Evolutionary conservation across 2,113 vertebrate species (phyloP).

Genomic region (Todiramphus chloris): DNA sequence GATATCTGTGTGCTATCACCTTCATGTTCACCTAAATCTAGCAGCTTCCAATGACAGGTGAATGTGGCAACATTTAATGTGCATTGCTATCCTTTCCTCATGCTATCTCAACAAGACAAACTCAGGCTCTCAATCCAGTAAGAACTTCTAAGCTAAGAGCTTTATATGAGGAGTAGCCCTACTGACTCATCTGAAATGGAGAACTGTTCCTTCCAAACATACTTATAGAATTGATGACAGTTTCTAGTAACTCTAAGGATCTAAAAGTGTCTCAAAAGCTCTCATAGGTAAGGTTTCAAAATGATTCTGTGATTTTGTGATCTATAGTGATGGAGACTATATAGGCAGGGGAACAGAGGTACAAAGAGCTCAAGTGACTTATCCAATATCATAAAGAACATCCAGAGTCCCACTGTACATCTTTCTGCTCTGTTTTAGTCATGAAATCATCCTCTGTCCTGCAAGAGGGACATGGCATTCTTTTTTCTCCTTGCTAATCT

Average conservation of each 20-base stretch:
- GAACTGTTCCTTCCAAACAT: not conserved
- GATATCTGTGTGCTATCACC: not conserved
- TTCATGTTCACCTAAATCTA: not conserved
- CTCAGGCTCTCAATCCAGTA: not conserved
- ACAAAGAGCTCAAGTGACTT: not conserved
- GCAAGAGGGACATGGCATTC: not conserved
- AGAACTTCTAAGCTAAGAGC: not conserved
- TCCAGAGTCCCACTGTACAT: not conserved
- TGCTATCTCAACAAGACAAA: not conserved
- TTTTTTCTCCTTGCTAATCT: conserved; percentile 2
- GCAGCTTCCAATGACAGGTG: not conserved
- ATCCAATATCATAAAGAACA: not conserved
- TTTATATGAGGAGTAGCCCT: not conserved
- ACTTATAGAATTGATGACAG: not conserved
- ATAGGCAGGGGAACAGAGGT: not conserved
- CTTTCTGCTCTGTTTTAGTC: not conserved
- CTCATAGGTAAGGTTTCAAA: not conserved
- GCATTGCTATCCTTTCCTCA: not conserved
- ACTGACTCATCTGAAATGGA: not conserved
- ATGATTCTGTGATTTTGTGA: not conserved
- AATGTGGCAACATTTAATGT: not conserved
- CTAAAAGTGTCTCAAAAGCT: not conserved
- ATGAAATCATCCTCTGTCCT: not conserved
- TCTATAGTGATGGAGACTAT: not conserved
- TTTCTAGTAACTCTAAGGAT: not conserved